Evolutionary conservation across 2,888 invertebrate genomes (phyloP), one percentile per base, ranked within the genome.

Genomic region (Terebella lapidaria): DNA sequence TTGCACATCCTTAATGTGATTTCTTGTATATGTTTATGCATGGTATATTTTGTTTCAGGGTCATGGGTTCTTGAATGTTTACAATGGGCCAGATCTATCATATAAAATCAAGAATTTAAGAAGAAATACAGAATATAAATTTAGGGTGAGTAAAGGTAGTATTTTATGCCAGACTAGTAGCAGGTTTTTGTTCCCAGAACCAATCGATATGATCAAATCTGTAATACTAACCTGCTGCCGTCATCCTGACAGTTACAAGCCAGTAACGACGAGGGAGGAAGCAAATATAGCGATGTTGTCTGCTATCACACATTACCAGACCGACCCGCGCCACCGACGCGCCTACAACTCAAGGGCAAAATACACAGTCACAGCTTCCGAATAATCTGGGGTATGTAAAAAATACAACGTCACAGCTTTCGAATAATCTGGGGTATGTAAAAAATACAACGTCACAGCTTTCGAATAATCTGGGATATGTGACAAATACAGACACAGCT

Each of bases 251-350:
- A 91, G 77, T 83, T 92, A 71, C 85, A 88, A 67, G 88, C 90
- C 68, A 88, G 88, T 75, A 93, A 92, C 75, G 88, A 89, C 68
- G 91, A 91, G 71, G 93, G 93, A 1, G 84, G 85, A 68, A 91
- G 92, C 3, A 86, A 87, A 20, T 92, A 90, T 90, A 91, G 90
- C 25, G 85, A 87, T 57, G 88, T 89, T 74, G 88, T 92, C 24
- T 81, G 84, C 58, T 92, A 88, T 79, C 85, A 86, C 66, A 94
- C 94, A 10, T 82, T 86, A 59, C 89, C 93, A 2, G 92, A 90
- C 74, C 83, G 87, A 61, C 94, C 93, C 2, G 85, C 85, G 0
- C 84, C 88, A 57, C 93, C 93, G 26, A 85, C 87, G 5, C 87
- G 89, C 69, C 92, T 91, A 2, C 80, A 85, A 65, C 85, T 90